These are phyloP conservation scores for Helarctos malayanus DNA, from an alignment of 2,797 vertebrate genomes.

Conservation along the genomic window DNA sequence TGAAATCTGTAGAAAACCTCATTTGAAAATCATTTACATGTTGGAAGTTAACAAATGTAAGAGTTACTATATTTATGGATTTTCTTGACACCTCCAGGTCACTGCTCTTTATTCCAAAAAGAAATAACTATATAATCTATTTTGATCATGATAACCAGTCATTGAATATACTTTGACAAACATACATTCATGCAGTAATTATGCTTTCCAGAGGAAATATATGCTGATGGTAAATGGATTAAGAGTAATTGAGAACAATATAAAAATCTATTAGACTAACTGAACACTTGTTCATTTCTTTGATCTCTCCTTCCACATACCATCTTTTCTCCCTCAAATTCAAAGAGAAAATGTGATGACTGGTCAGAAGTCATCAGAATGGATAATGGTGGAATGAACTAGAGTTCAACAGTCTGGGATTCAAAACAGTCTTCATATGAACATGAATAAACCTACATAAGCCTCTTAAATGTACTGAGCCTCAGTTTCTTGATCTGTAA, in stretches of 20 bases:
- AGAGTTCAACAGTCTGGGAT: background rate
- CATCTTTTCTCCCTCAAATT: background rate
- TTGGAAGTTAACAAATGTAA: background rate
- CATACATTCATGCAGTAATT: background rate
- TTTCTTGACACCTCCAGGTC: background rate
- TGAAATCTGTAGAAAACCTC: background rate
- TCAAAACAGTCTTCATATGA: background rate
- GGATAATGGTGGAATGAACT: background rate
- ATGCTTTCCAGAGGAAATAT: background rate
- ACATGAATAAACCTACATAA: background rate
- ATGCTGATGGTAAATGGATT: background rate
- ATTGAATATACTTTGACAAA: background rate
- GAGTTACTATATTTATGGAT: background rate
- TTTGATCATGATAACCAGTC: background rate
- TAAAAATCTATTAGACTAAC: background rate
- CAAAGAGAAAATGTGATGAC: background rate
- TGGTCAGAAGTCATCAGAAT: background rate
- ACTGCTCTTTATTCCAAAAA: background rate
- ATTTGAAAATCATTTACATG: slow-evolving; percentile 30
- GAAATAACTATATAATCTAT: background rate
- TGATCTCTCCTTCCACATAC: background rate
- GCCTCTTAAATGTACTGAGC: background rate
- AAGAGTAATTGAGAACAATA: background rate
- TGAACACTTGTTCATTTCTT: background rate
- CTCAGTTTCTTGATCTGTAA: background rate